These are phyloP conservation scores for Tretioscincus oriximinensis DNA, from an alignment of 2,113 vertebrate species.

Conservation along the genomic window DNA sequence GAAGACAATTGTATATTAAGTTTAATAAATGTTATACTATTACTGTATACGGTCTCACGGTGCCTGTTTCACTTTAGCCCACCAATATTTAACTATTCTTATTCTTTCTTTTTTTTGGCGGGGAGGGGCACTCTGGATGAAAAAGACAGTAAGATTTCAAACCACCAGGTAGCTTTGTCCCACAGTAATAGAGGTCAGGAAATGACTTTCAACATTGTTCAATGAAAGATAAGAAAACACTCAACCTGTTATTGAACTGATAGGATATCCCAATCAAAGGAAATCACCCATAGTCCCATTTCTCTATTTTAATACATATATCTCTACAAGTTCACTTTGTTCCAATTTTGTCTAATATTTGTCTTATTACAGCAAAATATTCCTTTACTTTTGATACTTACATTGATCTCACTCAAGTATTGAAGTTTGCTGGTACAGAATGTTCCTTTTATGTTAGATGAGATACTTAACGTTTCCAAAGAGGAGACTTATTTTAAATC, in stretches of 20 bases:
- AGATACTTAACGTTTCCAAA: constrained; percentile 63
- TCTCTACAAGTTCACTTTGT: constrained; percentile 50
- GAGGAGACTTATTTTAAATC: constrained; percentile 56
- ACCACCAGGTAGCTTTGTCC: background rate
- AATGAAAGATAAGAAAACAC: background rate
- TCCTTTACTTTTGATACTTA: constrained; percentile 51
- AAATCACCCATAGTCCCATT: rapidly evolving
- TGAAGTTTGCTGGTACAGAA: constrained; percentile 52
- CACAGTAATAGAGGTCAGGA: constrained; percentile 1
- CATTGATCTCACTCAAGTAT: constrained; percentile 63
- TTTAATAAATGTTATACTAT: too few species aligned
- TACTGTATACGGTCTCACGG: too few species aligned
- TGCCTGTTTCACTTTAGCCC: too few species aligned
- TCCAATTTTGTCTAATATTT: constrained; percentile 33
- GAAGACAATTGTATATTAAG: too few species aligned
- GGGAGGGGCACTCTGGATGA: background rate
- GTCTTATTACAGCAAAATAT: constrained; percentile 54
- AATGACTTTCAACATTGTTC: background rate
- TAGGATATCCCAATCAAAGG: background rate
- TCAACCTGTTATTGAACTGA: background rate
- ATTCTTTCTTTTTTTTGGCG: background rate
- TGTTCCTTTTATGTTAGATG: constrained; percentile 56
- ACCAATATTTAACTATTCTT: background rate
- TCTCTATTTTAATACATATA: constrained; percentile 38
- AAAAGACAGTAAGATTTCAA: constrained; percentile 3